phyloP scores from a whole-genome alignment of 1,140 invertebrate genomes.

The Drosophila trapezifrons region DNA sequence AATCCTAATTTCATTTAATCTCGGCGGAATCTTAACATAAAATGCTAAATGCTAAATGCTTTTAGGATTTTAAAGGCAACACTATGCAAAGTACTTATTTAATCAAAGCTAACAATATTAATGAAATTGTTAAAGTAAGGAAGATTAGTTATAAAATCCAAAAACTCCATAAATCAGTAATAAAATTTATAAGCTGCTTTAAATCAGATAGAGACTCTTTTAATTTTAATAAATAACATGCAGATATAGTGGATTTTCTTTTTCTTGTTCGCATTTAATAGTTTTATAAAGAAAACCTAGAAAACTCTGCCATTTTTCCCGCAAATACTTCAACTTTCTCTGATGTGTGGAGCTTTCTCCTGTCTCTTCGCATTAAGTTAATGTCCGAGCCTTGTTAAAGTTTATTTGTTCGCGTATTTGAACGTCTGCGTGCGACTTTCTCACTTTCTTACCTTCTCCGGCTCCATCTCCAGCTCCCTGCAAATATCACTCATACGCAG shows the following conservation, averaged over 20 bases:
- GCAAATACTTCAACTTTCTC: background rate
- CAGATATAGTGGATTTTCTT: too few relatives aligned
- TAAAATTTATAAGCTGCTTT: background rate
- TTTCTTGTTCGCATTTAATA: too few relatives aligned
- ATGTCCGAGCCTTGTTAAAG: slow-evolving; percentile 20
- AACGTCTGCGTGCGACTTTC: slow-evolving; percentile 33
- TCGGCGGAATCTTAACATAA: too few relatives aligned
- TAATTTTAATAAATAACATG: background rate
- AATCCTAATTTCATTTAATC: too few relatives aligned
- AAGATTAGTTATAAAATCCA: too few relatives aligned
- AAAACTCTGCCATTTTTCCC: background rate
- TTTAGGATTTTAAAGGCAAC: too few relatives aligned
- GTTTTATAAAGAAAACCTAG: too few relatives aligned
- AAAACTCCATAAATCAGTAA: too few relatives aligned
- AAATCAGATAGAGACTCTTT: background rate
- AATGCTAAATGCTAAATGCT: too few relatives aligned
- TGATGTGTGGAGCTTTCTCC: background rate
- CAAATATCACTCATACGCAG: slow-evolving; percentile 45
- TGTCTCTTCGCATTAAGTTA: background rate
- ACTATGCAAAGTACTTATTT: too few relatives aligned
- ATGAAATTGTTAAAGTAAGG: too few relatives aligned
- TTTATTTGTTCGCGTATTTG: slow-evolving; percentile 26
- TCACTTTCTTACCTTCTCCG: slow-evolving; percentile 4
- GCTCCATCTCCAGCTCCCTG: background rate
- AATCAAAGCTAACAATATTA: too few relatives aligned